phyloP scores from a whole-genome alignment of 2,113 vertebrate genomes.

The Danio rerio region GRCz12tu NC_133179.1:10122501-10123000 shows the following conservation, averaged over 20 bases:
- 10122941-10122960: not conserved
- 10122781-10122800: conserved; percentile 93
- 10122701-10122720: conserved; percentile 88
- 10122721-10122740: conserved; percentile 92
- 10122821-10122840: conserved; percentile 94
- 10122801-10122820: conserved; percentile 86
- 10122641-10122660: conserved; percentile 88
- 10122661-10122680: conserved; percentile 95
- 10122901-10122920: not conserved
- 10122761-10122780: conserved; percentile 90
- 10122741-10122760: conserved; percentile 86
- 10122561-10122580: conserved; percentile 78
- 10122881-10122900: conserved; percentile 74
- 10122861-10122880: conserved; percentile 90
- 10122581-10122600: conserved; percentile 94
- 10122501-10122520: conserved; percentile 83
- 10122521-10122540: conserved; percentile 74
- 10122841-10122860: conserved; percentile 92
- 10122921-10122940: not conserved
- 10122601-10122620: conserved; percentile 95
- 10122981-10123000: not conserved
- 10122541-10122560: conserved; percentile 72
- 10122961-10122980: no score
- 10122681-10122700: conserved; percentile 85
- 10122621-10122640: conserved; percentile 81